Evolutionary conservation across 2,888 invertebrate species (phyloP).

Genomic region (Eupithecia centaureata): DNA sequence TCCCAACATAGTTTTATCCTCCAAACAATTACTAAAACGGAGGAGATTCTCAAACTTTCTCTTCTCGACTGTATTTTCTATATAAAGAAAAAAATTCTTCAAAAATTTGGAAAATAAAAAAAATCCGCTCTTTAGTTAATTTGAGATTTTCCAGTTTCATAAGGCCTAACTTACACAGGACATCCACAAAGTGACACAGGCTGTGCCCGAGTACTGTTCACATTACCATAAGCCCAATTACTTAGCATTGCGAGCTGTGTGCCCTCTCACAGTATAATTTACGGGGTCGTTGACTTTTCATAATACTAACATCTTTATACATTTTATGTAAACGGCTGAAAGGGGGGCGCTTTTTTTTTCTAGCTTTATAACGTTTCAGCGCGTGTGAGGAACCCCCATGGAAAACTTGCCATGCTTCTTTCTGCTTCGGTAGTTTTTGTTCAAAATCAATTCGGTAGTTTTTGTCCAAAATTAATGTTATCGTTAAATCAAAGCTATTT

Average conservation of each 20-base stretch:
- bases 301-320: slow-evolving; percentile 44
- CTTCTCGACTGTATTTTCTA: no score
- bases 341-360: slow-evolving; percentile 49
- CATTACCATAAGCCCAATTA: slow-evolving; percentile 53
- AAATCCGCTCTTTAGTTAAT: not conserved
- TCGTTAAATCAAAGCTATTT: no score
- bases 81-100: no score
- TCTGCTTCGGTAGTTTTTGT: no score
- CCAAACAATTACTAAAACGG: no score
- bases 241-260: slow-evolving; percentile 46
- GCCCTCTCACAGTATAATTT: slow-evolving; percentile 40
- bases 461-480: no score
- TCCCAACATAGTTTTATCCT: no score
- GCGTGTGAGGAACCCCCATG: not conserved
- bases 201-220: slow-evolving; percentile 35
- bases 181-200: slow-evolving; percentile 18
- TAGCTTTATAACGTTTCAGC: not conserved
- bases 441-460: no score
- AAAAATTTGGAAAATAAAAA: no score
- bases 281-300: slow-evolving; percentile 44
- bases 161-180: not conserved
- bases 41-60: no score
- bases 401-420: no score
- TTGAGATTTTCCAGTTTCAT: not conserved
- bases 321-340: slow-evolving; percentile 44